A percentile compares a stretch with the other conserved stretches of the same genome.
These are phyloP conservation scores for Odontophorus gujanensis DNA, from an alignment of 2,113 vertebrate species.

Conservation along the genomic window DNA sequence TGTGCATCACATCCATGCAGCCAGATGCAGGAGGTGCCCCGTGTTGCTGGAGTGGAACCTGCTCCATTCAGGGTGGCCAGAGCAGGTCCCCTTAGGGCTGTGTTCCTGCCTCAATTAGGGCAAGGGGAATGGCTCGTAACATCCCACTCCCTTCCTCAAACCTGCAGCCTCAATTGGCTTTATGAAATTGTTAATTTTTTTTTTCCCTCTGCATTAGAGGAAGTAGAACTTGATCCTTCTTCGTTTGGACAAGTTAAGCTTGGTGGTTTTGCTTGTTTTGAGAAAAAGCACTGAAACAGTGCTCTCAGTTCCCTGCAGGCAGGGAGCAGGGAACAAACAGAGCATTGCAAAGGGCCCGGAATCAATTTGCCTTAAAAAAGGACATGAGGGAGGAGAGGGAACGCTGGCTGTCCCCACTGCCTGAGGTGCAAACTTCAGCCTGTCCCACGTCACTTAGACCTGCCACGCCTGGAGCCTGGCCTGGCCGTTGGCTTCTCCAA, in stretches of 20 bases:
- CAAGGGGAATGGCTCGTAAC: neutral
- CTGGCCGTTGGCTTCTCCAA: neutral
- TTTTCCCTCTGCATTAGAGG: neutral
- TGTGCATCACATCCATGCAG: neutral
- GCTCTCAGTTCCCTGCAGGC: neutral
- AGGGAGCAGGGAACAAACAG: neutral
- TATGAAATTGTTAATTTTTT: neutral
- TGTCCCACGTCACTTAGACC: neutral
- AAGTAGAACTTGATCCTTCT: slow-evolving; percentile 20
- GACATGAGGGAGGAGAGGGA: neutral
- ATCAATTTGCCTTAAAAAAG: neutral
- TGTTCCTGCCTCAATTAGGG: fast-evolving
- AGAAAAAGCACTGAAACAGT: slow-evolving; percentile 15
- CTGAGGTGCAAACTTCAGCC: neutral
- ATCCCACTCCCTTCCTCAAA: neutral
- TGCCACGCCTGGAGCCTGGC: fast-evolving
- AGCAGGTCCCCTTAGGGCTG: neutral
- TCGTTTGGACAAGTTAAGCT: slow-evolving; percentile 26
- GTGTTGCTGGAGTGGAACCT: neutral
- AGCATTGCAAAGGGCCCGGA: neutral
- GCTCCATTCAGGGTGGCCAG: neutral
- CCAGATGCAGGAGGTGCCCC: neutral
- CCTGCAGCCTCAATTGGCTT: neutral
- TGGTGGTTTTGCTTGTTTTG: slow-evolving; percentile 41
- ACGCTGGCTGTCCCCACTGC: neutral